Evolutionary conservation across 1,140 invertebrate species (phyloP), one percentile per base, ranked within the genome.

Genomic region (Semibalanus balanoides): DNA sequence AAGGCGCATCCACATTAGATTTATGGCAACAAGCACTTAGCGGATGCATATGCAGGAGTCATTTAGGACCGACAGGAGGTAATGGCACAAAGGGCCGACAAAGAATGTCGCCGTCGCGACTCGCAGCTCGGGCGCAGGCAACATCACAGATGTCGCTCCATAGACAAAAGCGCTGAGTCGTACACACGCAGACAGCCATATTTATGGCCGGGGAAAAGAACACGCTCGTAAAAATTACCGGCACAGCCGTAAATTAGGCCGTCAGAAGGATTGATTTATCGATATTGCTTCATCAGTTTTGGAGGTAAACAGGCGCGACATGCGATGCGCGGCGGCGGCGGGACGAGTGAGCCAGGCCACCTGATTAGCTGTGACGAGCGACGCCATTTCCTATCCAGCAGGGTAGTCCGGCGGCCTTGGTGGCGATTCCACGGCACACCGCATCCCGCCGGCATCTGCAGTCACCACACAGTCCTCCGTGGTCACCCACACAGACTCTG

Each of bases 261-360:
- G 51, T 64, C 51, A 64, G 14, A 25, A 64, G 51, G 51, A 64
- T 64, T 64, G 51, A 64, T 64, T 64, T 64, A 64, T 64, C 51
- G 51, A 64, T 64, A 64, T 64, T 64, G 51, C 51, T 64, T 64
- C 51, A 64, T 64, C 51, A 64, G 51, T 64, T 64, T 64, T 64
- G 51, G 51, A 64, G 51, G 51, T 64, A 64, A 64, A 64, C 51
- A 64, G 51, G 22, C 17, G 51, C 51, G 11, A 64, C 51, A 64
- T 64, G 51, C 51, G 22, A 64, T 25, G 51, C 22, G 51, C 51
- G 14, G 51, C 51, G 51, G 14, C 14, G 51, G 14, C 51, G 51
- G 7, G 51, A 1, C 51, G 17, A 17, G 35, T 40, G 17, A 40
- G 35, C 17, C 35, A 17, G 35, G 35, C 35, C 35, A 5, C 35